phyloP scores from a whole-genome alignment of 2,113 vertebrate species.

The Pedetes capensis region DNA sequence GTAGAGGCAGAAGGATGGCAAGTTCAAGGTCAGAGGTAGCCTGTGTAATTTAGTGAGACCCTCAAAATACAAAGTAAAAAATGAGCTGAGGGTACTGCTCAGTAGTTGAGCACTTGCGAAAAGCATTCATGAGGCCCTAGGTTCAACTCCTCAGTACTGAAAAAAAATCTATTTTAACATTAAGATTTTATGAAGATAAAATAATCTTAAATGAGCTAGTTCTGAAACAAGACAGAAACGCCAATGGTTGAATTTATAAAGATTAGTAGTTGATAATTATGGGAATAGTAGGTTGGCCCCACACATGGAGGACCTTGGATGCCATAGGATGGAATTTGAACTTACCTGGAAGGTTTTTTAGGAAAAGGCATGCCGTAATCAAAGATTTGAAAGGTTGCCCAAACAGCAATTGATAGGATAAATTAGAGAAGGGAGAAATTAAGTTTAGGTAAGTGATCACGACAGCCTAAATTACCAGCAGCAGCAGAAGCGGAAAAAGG shows the following conservation, averaged over 20 bases:
- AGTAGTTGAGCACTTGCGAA: no score
- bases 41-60: no score
- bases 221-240: neutral
- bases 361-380: neutral
- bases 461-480: neutral
- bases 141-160: no score
- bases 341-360: neutral
- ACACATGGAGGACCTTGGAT: neutral
- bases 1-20: no score
- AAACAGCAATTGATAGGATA: neutral
- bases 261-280: neutral
- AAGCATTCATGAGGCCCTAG: no score
- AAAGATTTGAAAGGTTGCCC: slow-evolving; percentile 4
- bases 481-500: neutral
- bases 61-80: no score
- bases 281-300: neutral
- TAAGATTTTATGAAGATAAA: slow-evolving; percentile 8
- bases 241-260: neutral
- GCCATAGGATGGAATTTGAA: neutral
- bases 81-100: no score
- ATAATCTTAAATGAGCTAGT: neutral
- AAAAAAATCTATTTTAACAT: neutral
- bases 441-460: neutral
- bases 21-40: no score
- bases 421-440: neutral